Base-by-base conservation (phyloP, 35 echinoderm and acorn worm species). In the Ophioderma brevispina region DNA sequence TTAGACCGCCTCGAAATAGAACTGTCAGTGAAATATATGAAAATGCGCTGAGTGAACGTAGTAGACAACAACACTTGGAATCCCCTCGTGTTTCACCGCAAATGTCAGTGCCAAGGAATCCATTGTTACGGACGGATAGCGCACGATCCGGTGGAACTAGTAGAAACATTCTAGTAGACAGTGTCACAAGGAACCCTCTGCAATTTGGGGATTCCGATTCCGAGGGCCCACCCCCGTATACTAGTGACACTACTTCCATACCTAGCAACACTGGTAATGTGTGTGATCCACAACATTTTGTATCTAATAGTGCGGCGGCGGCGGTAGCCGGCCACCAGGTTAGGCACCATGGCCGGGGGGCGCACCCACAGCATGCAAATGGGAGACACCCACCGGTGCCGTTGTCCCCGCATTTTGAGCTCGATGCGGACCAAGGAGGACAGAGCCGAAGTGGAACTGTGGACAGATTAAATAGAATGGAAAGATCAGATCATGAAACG, bases 221-320 rank as follows among this genome's bases (percentile, higher is more conserved):
- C 38, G 93, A 95, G 78, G 88, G 82, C 18, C 93, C 93, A 25
- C 93, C 93, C 35, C 93, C 93, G 89, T 95, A 95, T 87, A 86
- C 89, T 52, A 91, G 78, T 52, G 46, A 11, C 46, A 8, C 79
- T 86, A 88, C 25, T 77, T 94, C 76, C 76, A 89, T 32, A 94
- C 89, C 50, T 52, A 94, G 89, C 87, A 94, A 94, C 80, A 78
- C 63, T 85, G 55, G 87, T 46, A 93, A 88, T 82, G 91, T 93
- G 92, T 94, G 92, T 94, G 92, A 89, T 52, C 46, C 46, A 52
- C 46, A 52, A 52, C 46, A 11, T 52, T 52, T 52, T 52, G 46
- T 52, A 52, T 52, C 46, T 21, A 52, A 52, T 52, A 52, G 46
- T 52, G 46, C 46, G 21, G 46, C 46, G 46, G 46, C 46, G 21